Base-by-base conservation (phyloP, 1,140 invertebrate genomes). In the Bursaphelenchus mucronatus region DNA sequence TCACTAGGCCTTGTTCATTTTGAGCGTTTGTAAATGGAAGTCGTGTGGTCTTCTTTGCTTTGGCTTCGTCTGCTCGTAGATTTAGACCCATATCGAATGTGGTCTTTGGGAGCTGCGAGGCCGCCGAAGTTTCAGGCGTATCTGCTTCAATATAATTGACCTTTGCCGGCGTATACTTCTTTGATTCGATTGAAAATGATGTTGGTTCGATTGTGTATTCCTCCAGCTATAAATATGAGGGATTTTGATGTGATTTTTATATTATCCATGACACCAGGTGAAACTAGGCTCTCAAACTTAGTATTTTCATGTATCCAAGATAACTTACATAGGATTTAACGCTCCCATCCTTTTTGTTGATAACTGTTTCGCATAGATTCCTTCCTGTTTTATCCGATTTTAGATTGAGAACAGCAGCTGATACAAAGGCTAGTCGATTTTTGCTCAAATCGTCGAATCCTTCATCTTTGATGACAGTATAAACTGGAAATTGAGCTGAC, bases 31-130 rank as follows among this genome's bases (percentile, higher is more conserved):
- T 51, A 47, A 64, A 70, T 19, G 69, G 69, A 21, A 70, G 53
- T 17, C 47, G 73, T 11, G 68, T 66, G 39, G 41, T 17, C 5
- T 51, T 41, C 54, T 70, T 70, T 30, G 73, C 73, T 40, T 56
- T 49, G n/a, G 45, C 47, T 45, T 70, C 69, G 10, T 56, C 45
- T n/a, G 30, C 72, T n/a, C 1, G 69, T 50, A 70, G 40, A 40
- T 75, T 70, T 3, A 70, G 55, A 10, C 69, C 69, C 43, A 70
- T 51, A 53, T 70, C 69, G 40, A 70, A 70, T 1, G 73, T 72
- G 21, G 68, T 44, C 21, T 53, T 56, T 39, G 17, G 45, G 15
- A 69, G 30, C 5, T 30, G 30, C 66, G 30, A 39, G 9, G 19
- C 21, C n/a, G 15, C 52, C 3, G 13, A 15, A 44, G 15, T 15